Base-by-base conservation (phyloP, 2,888 invertebrate genomes). In the Cloeon dipterum region DNA sequence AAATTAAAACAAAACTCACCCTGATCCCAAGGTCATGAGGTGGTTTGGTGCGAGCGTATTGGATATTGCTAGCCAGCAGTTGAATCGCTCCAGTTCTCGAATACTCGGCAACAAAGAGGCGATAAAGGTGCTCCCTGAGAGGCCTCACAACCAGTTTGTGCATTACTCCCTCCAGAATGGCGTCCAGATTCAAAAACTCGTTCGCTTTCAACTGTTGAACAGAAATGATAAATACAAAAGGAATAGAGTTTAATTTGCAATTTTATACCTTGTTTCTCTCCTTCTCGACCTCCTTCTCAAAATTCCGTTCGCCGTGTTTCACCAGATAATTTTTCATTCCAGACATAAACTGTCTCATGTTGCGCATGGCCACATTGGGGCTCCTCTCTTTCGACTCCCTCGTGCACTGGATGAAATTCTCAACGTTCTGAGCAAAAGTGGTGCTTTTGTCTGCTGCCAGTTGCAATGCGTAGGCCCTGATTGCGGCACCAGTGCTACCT, bases 281-380 rank as follows among this genome's bases (percentile, higher is more conserved):
- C 48, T 74, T 70, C 55, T 89, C 85, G 33, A 94, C 85, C 53
- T 91, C 76, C 46, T 75, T 76, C 52, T 86, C 85, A 52, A 94
- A 82, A 47, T 83, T 83, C 42, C 81, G 74, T 53, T 94, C 93
- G 14, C 93, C 93, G 49, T 91, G 88, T 50, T 91, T 91, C 21
- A 93, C 83, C 41, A 94, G 64, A 57, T 93, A 96, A 57, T 96
- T 96, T 57, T 94, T 94, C 76, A 96, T 93, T 39, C 93, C 94
- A 13, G 85, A 91, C 85, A 94, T 91, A 54, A 94, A 96, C 56
- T 93, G 91, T 2, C 93, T 69, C 65, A 91, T 82, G 50, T 83
- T 83, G 41, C 82, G 66, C 82, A 83, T 82, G 43, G 81, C 81
- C 39, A 85, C 66, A 56, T 81, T 79, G 1, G 89, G 89, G 49